Conservation (phyloP, 2,797 vertebrate species). For the Liparis tanakae region DNA sequence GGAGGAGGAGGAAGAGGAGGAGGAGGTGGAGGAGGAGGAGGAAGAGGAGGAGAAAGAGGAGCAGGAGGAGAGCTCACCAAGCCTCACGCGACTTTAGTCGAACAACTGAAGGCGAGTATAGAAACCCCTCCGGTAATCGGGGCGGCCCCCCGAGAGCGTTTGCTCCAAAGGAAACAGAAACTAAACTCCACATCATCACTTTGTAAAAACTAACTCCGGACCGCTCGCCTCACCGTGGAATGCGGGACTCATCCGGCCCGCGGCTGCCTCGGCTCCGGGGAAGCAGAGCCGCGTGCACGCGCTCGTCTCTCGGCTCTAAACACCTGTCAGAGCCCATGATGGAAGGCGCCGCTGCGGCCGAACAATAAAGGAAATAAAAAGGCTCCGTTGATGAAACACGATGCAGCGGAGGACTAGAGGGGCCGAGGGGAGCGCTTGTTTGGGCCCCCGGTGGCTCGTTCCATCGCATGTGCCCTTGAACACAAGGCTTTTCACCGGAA, state of each 20-base stretch:
- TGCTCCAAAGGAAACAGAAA: slow-evolving; percentile 11
- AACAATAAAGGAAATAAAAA: slow-evolving; percentile 70
- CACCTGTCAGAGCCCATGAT: slow-evolving; percentile 62
- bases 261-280: too few relatives aligned
- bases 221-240: slow-evolving; percentile 8
- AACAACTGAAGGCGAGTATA: slow-evolving; percentile 13
- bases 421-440: slow-evolving; percentile 50
- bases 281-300: not conserved
- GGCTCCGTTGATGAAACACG: slow-evolving; percentile 65
- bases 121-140: slow-evolving; percentile 25
- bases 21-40: too few relatives aligned
- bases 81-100: too few relatives aligned
- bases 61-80: too few relatives aligned
- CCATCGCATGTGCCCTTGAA: slow-evolving; percentile 72
- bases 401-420: slow-evolving; percentile 58
- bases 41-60: too few relatives aligned
- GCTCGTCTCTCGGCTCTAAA: slow-evolving; percentile 62
- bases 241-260: not conserved
- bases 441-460: slow-evolving; percentile 67
- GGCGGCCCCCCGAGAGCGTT: not conserved
- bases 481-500: slow-evolving; percentile 51
- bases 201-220: not conserved
- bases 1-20: too few relatives aligned
- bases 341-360: slow-evolving; percentile 51
- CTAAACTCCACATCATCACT: not conserved